These are phyloP conservation scores for Athene cunicularia DNA, from an alignment of 2,113 vertebrate species.

Conservation along the genomic window DNA sequence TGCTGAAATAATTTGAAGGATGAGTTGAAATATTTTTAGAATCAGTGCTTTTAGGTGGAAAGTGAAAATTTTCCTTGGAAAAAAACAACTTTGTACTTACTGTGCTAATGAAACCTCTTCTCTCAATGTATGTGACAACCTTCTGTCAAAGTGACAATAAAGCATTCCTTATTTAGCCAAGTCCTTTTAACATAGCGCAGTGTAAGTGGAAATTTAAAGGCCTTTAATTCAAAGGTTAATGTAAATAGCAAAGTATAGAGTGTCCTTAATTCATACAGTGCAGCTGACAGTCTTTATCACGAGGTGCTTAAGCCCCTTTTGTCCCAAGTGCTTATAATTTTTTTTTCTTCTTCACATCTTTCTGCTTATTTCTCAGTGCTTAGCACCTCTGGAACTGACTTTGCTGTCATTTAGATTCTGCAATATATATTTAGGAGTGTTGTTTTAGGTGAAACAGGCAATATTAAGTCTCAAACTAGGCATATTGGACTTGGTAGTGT, in stretches of 20 bases:
- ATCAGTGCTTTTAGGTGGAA: not conserved
- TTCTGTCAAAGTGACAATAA: not conserved
- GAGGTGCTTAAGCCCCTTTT: not conserved
- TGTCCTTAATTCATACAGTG: not conserved
- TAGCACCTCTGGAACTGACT: not conserved
- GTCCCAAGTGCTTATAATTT: not conserved
- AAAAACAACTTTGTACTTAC: not conserved
- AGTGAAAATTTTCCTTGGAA: not conserved
- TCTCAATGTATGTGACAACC: not conserved
- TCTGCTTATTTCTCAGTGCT: not conserved
- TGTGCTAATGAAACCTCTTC: not conserved
- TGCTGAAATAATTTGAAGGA: not conserved
- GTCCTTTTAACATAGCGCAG: not conserved
- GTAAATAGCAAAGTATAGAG: not conserved
- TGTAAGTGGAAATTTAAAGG: not conserved
- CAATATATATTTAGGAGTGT: not conserved
- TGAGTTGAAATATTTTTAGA: not conserved
- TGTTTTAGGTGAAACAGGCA: not conserved
- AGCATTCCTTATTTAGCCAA: not conserved
- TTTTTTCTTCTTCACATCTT: not conserved
- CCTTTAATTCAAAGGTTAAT: not conserved
- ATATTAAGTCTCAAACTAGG: not conserved
- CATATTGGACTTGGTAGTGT: not conserved
- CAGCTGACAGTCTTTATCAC: not conserved
- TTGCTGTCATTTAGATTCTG: not conserved